Base-by-base conservation (phyloP, 1,140 invertebrate genomes). In the Microplitis demolitor region DNA sequence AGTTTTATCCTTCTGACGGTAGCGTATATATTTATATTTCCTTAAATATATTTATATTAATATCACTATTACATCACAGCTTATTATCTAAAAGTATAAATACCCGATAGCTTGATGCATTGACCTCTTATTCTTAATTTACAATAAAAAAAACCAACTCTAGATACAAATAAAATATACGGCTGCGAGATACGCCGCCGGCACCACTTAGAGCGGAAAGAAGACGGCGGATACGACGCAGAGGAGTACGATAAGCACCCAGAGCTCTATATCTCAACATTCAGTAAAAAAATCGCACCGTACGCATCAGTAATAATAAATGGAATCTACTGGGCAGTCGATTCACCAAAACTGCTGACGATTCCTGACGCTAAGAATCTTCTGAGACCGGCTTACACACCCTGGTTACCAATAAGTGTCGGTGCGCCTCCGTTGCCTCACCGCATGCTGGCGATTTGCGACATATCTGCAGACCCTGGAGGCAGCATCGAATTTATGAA, bases 401-500 rank as follows among this genome's bases (percentile, higher is more conserved):
- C 97, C 0, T 99, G 97, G 97, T 82, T 99, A 33, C 96, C 96
- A 0, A 94, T 92, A 3, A 89, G 92, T 67, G 90, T 94, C 64
- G 93, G 97, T 0, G 95, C 96, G 33, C 95, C 97, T 0, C 91
- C 94, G 24, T 85, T 99, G 61, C 97, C 97, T 0, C 97, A 98
- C 84, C 88, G 93, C 77, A 94, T 95, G 91, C 84, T 96, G 71
- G 95, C 92, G 4, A 97, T 99, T 80, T 99, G 98, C 85, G 98
- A 99, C 84, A 99, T 99, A 79, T 98, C 96, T 3, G 98, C 98
- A 2, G 98, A 99, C 88, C 98, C 98, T 0, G 98, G 98, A 13
- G 97, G 98, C 60, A 99, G 97, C 24, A 99, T 99, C 71, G 98
- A 99, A 61, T 99, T 99, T 81, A 99, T 99, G 98, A 97, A 98